phyloP scores from a whole-genome alignment of 2,113 vertebrate species.

The Maccullochella peelii region DNA sequence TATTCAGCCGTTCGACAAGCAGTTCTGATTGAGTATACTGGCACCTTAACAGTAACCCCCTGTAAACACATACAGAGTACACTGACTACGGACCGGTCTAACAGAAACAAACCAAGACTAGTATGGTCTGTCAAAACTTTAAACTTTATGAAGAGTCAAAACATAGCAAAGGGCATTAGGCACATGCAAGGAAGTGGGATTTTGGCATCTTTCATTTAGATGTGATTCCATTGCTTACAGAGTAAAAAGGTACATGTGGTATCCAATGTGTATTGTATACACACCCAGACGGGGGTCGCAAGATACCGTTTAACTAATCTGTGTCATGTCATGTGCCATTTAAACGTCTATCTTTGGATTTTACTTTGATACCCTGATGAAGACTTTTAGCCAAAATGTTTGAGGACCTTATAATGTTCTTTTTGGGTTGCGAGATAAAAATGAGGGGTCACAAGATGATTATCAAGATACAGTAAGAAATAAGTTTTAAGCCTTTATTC shows the following conservation, averaged over 20 bases:
- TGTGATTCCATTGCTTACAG: not conserved
- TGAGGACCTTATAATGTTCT: not conserved
- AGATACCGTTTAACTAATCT: not conserved
- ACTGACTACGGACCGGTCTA: not conserved
- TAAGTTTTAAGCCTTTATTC: not conserved
- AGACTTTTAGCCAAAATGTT: not conserved
- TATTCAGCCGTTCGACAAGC: no score
- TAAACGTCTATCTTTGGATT: not conserved
- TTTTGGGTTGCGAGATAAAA: constrained; percentile 14
- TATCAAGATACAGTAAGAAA: constrained; percentile 1
- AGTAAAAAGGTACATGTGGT: not conserved
- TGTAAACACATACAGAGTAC: not conserved
- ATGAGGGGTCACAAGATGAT: constrained; percentile 4
- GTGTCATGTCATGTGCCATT: not conserved
- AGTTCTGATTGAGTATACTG: no score
- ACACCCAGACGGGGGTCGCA: no score
- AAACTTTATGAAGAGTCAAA: no score
- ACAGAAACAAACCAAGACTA: no score
- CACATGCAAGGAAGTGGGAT: not conserved
- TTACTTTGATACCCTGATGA: not conserved
- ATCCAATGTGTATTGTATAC: not conserved
- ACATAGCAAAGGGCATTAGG: not conserved
- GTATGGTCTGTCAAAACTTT: not conserved
- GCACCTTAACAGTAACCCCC: not conserved
- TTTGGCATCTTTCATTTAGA: not conserved